Evolutionary conservation across 2,888 invertebrate genomes (phyloP).

Genomic region (Eupithecia exiguata): DNA sequence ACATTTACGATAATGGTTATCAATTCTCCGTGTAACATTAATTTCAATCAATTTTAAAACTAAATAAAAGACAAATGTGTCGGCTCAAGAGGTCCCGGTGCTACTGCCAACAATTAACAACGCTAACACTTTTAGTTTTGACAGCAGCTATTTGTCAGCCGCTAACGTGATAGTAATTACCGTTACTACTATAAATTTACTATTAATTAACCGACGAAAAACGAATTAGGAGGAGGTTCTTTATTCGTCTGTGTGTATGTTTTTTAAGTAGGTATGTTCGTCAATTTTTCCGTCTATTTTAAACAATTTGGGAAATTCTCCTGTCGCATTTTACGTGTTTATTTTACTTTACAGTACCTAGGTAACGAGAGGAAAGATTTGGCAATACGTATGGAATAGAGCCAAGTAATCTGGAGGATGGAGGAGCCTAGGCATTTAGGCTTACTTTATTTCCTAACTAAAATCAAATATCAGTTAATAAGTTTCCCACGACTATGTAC

Average conservation of each 20-base stretch:
- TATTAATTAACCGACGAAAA: background rate
- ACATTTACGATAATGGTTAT: background rate
- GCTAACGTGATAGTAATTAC: background rate
- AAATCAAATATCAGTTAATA: too few species aligned
- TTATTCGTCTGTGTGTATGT: too few species aligned
- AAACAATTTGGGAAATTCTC: too few species aligned
- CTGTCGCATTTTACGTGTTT: too few species aligned
- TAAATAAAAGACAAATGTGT: background rate
- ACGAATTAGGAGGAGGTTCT: too few species aligned
- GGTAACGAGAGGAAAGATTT: background rate
- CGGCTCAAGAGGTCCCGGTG: background rate
- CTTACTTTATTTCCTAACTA: background rate
- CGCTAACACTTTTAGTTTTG: background rate
- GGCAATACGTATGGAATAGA: background rate
- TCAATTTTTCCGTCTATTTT: too few species aligned
- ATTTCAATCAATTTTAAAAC: background rate
- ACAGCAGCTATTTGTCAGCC: background rate
- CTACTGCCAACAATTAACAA: conserved; percentile 6
- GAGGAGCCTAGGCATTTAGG: background rate
- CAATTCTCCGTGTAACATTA: background rate
- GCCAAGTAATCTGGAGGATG: background rate
- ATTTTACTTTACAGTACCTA: too few species aligned
- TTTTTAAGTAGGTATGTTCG: too few species aligned
- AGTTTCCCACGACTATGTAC: background rate
- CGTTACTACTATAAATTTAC: background rate